Evolutionary conservation across 2,113 vertebrate genomes (phyloP).

Genomic region (Serinus canaria): DNA sequence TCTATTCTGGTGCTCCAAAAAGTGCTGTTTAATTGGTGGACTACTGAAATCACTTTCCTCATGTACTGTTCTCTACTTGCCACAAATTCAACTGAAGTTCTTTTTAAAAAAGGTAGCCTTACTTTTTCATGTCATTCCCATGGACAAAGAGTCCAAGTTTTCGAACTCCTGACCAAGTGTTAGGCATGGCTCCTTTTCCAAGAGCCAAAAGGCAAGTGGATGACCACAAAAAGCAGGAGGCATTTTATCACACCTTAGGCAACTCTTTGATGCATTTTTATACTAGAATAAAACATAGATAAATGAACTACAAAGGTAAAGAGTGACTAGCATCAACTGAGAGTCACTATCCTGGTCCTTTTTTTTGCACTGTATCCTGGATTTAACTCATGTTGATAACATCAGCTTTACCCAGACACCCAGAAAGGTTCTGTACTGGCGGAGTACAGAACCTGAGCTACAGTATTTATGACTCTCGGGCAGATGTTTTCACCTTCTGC

Average conservation of each 20-base stretch:
- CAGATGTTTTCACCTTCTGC: neutral
- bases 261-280: neutral
- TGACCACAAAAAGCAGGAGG: neutral
- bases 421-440: neutral
- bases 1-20: neutral
- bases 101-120: neutral
- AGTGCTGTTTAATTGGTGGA: neutral
- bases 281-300: neutral
- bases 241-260: neutral
- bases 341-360: neutral
- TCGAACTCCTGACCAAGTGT: neutral
- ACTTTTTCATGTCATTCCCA: neutral
- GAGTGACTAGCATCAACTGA: neutral
- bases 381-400: neutral
- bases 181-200: neutral
- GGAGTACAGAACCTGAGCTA: neutral
- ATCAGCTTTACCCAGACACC: neutral
- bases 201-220: neutral
- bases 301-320: neutral
- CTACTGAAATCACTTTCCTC: neutral
- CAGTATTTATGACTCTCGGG: neutral
- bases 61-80: neutral
- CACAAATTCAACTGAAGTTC: neutral
- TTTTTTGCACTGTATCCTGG: neutral
- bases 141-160: neutral